These are phyloP conservation scores for Actenoides hombroni DNA, from an alignment of 2,113 vertebrate genomes.

Conservation along the genomic window DNA sequence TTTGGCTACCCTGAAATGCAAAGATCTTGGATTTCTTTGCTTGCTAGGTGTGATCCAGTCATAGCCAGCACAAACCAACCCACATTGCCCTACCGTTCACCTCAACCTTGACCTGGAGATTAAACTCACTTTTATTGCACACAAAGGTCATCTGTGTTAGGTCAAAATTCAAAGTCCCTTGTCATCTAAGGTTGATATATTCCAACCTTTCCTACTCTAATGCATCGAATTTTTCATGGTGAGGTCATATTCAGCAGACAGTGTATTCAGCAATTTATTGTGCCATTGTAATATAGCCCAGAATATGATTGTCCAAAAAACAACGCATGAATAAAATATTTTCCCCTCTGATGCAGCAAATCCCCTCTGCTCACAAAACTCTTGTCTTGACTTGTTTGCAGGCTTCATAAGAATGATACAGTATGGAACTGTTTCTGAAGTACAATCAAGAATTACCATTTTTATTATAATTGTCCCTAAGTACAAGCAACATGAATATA, in stretches of 20 bases:
- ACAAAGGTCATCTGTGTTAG: slow-evolving; percentile 80
- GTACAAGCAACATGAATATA: background rate
- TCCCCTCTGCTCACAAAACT: slow-evolving; percentile 28
- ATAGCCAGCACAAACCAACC: slow-evolving; percentile 40
- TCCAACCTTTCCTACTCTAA: slow-evolving; percentile 80
- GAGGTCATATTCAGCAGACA: slow-evolving; percentile 82
- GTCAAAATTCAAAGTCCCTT: slow-evolving; percentile 83
- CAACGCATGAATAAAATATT: slow-evolving; percentile 74
- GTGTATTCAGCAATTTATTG: slow-evolving; percentile 81
- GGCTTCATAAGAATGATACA: slow-evolving; percentile 31
- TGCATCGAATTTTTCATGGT: slow-evolving; percentile 83
- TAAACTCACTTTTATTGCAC: slow-evolving; percentile 81
- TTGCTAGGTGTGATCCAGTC: slow-evolving; percentile 44
- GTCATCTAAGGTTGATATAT: slow-evolving; percentile 84
- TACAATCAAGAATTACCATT: slow-evolving; percentile 28
- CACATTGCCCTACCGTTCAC: slow-evolving; percentile 58
- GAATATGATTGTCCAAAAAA: slow-evolving; percentile 75
- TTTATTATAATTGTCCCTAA: slow-evolving; percentile 13
- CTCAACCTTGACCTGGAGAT: slow-evolving; percentile 81
- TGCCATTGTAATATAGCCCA: slow-evolving; percentile 68
- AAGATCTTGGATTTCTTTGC: slow-evolving; percentile 34
- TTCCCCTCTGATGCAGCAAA: slow-evolving; percentile 56
- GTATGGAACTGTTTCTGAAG: slow-evolving; percentile 9
- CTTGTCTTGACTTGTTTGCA: slow-evolving; percentile 8
- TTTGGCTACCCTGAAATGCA: slow-evolving; percentile 29